Base-by-base conservation (phyloP, 2,888 invertebrate species). In the Meteorus colon region DNA sequence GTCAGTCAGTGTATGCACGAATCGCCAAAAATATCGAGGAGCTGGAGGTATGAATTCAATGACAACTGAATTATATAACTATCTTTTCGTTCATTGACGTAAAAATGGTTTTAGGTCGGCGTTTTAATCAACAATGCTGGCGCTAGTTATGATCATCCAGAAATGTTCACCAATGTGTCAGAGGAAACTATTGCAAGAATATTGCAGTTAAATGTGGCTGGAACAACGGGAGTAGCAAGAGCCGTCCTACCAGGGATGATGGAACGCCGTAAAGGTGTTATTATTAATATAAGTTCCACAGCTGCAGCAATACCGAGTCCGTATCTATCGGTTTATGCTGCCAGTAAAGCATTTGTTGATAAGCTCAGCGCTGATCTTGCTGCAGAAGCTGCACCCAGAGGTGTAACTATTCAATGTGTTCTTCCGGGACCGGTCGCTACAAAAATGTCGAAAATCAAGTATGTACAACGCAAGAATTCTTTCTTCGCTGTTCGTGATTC, bases 371-470 rank as follows among this genome's bases (percentile, higher is more conserved):
- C 93, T 69, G 95, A 96, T 83, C 90, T 97, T 34, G 92, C 93
- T 8, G 92, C 93, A 74, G 96, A 97, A 86, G 96, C 96, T 84
- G 90, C 91, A 24, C 92, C 93, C 55, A 90, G 92, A 60, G 96
- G 96, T 1, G 93, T 97, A 31, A 92, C 93, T 4, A 91, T 97
- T 5, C 97, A 98, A 90, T 94, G 95, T 86, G 91, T 98, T 0
- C 90, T 94, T 75, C 98, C 98, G 0, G 97, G 96, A 1, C 96
- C 95, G 82, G 97, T 98, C 0, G 96, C 96, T 29, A 97, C 97
- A 0, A 97, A 97, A 86, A 96, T 97, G 96, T 94, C 95, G 12
- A 95, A 96, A 84, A 95, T 97, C 76, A 89, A 86, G 89, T 89
- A 78, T 82, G 86, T 81, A 55, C 51, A 2, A 27, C 10, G 8